Base-by-base conservation (phyloP, 1,140 invertebrate genomes). In the Eriocheir sinensis region DNA sequence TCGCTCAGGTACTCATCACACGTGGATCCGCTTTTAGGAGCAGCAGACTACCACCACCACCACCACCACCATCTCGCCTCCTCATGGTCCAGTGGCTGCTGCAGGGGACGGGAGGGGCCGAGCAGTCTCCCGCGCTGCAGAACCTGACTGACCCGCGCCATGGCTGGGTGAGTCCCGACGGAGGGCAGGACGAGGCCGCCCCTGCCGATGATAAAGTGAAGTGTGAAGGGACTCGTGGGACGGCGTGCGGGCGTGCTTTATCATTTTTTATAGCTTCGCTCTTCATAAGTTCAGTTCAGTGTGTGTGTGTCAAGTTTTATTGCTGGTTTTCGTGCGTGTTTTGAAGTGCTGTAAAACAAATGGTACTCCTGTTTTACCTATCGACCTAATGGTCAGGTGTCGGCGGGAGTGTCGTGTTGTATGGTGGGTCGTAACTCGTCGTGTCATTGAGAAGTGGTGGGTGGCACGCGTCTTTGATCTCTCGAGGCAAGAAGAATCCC, bases 91-190 rank as follows among this genome's bases (percentile, higher is more conserved):
- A 72, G 60, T 72, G 60, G 60, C n/a, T 72, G 60, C 27, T 27
- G 60, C 27, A 8, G 60, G 17, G 27, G 60, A n/a, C 21, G 21
- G 60, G 60, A 21, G n/a, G 60, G 21, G 60, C 17, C 17, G 21
- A 72, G 60, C 12, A n/a, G 21, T 21, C n/a, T 72, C 60, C 60
- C 60, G 60, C 17, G 60, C 27, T n/a, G 27, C 60, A 72, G 60
- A 72, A 9, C n/a, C 60, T 72, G 21, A 72, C 21, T 72, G 60
- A 72, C 60, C 60, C 6, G 21, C 60, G 60, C 60, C 21, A 72
- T 72, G 60, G 60, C 60, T 21, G 60, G 60, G 60, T 72, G n/a
- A 72, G 60, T 72, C n/a, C n/a, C n/a, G n/a, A n/a, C n/a, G n/a
- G n/a, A n/a, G n/a, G n/a, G n/a, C n/a, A n/a, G n/a, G n/a, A n/a